A percentile compares a stretch with the other conserved stretches of the same genome.
Evolutionary conservation across 2,797 vertebrate species (phyloP).

Genomic region (Nyctibius grandis): DNA sequence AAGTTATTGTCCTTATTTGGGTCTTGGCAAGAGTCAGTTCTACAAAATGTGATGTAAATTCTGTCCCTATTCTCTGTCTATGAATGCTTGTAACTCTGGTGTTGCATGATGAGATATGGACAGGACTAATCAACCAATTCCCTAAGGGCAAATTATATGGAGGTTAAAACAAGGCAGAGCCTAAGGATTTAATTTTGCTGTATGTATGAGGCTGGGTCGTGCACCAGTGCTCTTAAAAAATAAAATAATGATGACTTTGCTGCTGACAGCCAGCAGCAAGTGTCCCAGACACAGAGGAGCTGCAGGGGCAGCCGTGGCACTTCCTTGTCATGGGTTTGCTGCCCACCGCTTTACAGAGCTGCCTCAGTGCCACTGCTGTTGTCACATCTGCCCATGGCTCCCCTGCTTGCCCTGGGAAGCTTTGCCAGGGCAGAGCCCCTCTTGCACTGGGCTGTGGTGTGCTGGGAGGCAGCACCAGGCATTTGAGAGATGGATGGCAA

Average conservation of each 20-base stretch:
- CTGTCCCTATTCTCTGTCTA: not conserved
- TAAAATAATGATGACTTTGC: not conserved
- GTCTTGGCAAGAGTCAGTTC: not conserved
- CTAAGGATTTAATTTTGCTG: not conserved
- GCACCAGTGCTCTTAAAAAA: not conserved
- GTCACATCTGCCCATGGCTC: accelerated
- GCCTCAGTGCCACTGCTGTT: accelerated
- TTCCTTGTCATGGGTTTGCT: not conserved
- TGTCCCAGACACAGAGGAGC: not conserved
- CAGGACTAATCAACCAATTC: not conserved
- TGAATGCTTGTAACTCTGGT: no score
- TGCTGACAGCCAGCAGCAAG: not conserved
- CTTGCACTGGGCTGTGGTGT: not conserved
- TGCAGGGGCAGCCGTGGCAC: not conserved
- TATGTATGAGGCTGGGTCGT: accelerated
- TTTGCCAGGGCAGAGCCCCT: not conserved
- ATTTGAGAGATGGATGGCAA: not conserved
- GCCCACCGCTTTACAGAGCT: not conserved
- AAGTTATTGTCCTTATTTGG: not conserved
- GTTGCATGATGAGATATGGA: not conserved
- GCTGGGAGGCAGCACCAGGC: not conserved
- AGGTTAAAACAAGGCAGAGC: not conserved
- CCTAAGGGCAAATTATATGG: not conserved
- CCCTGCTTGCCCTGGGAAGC: not conserved
- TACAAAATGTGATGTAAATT: not conserved